Evolutionary conservation across 2,113 vertebrate genomes (phyloP).

Genomic region (Syngnathus typhle): DNA sequence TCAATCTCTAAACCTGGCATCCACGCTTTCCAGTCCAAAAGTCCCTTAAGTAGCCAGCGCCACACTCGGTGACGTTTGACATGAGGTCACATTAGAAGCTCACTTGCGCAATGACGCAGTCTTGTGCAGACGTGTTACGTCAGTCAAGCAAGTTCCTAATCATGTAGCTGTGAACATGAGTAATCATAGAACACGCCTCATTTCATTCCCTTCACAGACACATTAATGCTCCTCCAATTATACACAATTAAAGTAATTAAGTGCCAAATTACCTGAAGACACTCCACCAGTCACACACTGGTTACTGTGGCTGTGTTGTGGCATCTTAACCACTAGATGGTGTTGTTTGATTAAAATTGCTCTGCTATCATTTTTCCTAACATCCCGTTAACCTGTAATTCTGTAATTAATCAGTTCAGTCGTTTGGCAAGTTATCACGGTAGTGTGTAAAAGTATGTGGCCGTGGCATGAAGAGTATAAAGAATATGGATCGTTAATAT

Average conservation of each 20-base stretch:
- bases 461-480: too few species aligned
- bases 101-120: constrained; percentile 21
- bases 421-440: not conserved
- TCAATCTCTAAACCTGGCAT: constrained; percentile 3
- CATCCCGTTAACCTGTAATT: too few species aligned
- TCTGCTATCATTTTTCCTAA: too few species aligned
- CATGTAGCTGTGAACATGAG: constrained; percentile 27
- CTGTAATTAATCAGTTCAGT: not conserved
- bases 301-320: constrained; percentile 26
- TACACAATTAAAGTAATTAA: constrained; percentile 54
- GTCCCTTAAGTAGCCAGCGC: not conserved
- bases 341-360: constrained; percentile 30
- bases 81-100: not conserved
- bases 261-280: constrained; percentile 52
- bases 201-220: constrained; percentile 35
- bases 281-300: constrained; percentile 24
- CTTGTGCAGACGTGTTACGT: not conserved
- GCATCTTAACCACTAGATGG: constrained; percentile 46
- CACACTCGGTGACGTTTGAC: constrained; percentile 29
- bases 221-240: constrained; percentile 50
- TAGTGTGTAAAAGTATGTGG: too few species aligned
- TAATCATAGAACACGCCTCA: constrained; percentile 36
- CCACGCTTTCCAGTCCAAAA: not conserved
- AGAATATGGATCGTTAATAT: too few species aligned
- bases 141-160: constrained; percentile 28